Evolutionary conservation across 2,113 vertebrate genomes (phyloP).

Genomic region (Micronycteris hirsuta): DNA sequence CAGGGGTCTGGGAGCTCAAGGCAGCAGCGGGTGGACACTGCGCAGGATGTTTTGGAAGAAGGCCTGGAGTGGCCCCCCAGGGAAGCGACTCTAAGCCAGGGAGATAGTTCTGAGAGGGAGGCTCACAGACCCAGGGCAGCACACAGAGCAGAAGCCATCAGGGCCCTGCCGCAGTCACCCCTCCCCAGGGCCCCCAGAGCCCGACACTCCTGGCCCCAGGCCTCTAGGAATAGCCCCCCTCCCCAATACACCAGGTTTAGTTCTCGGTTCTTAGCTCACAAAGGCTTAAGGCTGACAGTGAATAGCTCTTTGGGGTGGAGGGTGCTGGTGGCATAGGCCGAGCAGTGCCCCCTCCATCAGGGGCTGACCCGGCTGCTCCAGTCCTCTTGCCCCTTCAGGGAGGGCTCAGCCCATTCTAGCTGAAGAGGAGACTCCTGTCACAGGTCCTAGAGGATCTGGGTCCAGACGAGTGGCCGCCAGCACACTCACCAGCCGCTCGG

Average conservation of each 20-base stretch:
- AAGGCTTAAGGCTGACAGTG: neutral
- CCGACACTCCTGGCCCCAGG: neutral
- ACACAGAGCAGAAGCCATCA: too few species aligned
- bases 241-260: neutral
- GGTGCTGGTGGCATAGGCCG: too few species aligned
- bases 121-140: neutral
- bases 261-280: neutral
- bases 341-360: neutral
- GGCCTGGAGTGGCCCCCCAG: neutral
- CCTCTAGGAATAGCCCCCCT: rapidly evolving
- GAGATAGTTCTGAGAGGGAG: neutral
- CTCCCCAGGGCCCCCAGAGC: neutral
- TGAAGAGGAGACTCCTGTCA: neutral
- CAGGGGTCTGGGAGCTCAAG: neutral
- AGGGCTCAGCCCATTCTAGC: neutral
- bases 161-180: too few species aligned
- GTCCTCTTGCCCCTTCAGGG: neutral
- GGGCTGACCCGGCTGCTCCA: neutral
- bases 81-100: neutral
- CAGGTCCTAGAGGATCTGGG: neutral
- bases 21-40: neutral
- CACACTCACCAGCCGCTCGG: constrained; percentile 93
- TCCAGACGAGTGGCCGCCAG: neutral
- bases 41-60: neutral
- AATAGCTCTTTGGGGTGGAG: neutral